Percentiles rank a stretch among this genome's conserved stretches.
These are phyloP conservation scores for Drosophila parthenogenetica DNA, from an alignment of 2,888 invertebrate genomes.

Conservation along the genomic window DNA sequence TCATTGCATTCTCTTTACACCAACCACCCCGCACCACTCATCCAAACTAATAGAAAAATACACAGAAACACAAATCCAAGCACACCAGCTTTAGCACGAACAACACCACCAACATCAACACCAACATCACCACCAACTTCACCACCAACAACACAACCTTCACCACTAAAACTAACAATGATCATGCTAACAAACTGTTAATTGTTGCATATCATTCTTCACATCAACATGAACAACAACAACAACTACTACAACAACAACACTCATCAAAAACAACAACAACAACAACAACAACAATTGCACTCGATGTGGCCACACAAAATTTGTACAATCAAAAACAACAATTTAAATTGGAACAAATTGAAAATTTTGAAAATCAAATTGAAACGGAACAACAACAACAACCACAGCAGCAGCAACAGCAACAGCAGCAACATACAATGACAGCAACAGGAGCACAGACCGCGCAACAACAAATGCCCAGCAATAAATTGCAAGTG, in stretches of 20 bases:
- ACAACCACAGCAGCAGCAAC: constrained; percentile 53
- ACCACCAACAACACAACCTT: constrained; percentile 44
- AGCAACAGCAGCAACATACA: constrained; percentile 39
- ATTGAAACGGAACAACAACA: constrained; percentile 73
- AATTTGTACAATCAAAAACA: constrained; percentile 81
- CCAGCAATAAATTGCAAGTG: constrained; percentile 35
- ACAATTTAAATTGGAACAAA: constrained; percentile 83
- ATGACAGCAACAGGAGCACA: constrained; percentile 30
- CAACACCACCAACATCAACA: constrained; percentile 43
- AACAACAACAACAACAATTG: constrained; percentile 57
- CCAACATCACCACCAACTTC: constrained; percentile 46
- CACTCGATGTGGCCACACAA: constrained; percentile 80
- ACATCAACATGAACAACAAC: constrained; percentile 71
- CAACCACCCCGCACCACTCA: constrained; percentile 34
- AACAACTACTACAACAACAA: constrained; percentile 43
- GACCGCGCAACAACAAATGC: constrained; percentile 43
- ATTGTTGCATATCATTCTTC: constrained; percentile 83
- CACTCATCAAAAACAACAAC: constrained; percentile 53
- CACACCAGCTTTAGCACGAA: constrained; percentile 27
- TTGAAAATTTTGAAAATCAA: constrained; percentile 83
- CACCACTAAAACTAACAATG: constrained; percentile 69
- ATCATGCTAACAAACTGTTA: constrained; percentile 80
- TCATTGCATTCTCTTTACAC: constrained; percentile 59
- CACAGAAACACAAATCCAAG: constrained; percentile 50
- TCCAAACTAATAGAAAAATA: constrained; percentile 34